Evolutionary conservation across 2,113 vertebrate genomes (phyloP).

Genomic region (Athene cunicularia): DNA sequence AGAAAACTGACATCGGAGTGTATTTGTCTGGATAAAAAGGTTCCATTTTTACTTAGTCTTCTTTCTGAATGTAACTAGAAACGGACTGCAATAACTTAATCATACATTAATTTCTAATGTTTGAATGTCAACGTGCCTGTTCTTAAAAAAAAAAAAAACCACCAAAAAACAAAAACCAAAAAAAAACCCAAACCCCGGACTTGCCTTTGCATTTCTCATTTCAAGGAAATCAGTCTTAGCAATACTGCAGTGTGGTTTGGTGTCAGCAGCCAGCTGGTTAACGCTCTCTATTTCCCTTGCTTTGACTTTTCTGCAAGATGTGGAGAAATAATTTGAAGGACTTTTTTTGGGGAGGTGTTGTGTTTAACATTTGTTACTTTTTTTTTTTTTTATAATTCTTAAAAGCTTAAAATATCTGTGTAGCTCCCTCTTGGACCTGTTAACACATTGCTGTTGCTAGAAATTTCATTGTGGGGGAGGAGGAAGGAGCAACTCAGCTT

Average conservation of each 20-base stretch:
- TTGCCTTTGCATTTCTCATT: neutral
- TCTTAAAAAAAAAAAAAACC: neutral
- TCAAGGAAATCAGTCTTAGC: neutral
- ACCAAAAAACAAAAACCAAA: neutral
- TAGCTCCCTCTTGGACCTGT: neutral
- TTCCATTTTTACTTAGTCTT: neutral
- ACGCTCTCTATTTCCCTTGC: neutral
- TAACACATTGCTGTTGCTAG: neutral
- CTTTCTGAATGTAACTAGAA: neutral
- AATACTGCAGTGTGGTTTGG: neutral
- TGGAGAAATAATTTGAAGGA: neutral
- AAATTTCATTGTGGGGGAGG: neutral
- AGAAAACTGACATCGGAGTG: neutral
- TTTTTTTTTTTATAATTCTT: neutral
- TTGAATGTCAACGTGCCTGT: neutral
- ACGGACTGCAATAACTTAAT: neutral
- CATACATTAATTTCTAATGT: neutral
- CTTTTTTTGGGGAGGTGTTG: accelerated
- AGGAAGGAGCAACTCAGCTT: neutral
- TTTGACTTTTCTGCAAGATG: neutral
- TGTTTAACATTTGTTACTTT: neutral
- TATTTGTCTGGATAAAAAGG: neutral
- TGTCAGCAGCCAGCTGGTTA: neutral
- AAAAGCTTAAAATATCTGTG: neutral
- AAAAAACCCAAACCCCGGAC: too few relatives aligned